phyloP scores from a whole-genome alignment of 2,888 invertebrate genomes.

The Theretra japonica region DNA sequence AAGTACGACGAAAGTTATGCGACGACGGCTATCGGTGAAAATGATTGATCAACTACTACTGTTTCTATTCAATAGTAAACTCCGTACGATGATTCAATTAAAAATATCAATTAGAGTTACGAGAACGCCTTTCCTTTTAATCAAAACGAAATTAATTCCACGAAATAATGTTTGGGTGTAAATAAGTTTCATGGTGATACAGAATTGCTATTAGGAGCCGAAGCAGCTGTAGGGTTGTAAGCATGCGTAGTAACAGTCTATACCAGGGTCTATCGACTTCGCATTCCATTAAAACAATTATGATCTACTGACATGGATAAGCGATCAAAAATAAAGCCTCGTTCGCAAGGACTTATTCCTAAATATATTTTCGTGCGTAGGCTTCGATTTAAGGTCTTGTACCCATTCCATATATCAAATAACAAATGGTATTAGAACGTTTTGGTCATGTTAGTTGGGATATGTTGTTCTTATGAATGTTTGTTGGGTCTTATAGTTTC shows the following conservation, averaged over 20 bases:
- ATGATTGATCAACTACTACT: conserved; percentile 62
- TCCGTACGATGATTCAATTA: conserved; percentile 54
- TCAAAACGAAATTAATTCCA: conserved; percentile 35
- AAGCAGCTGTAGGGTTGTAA: neutral
- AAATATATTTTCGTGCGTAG: conserved; percentile 21
- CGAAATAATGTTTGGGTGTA: conserved; percentile 22
- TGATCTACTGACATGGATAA: neutral
- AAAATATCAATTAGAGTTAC: conserved; percentile 46
- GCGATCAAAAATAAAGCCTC: conserved; percentile 14
- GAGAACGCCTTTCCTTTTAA: conserved; percentile 50
- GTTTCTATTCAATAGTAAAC: conserved; percentile 50
- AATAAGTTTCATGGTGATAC: conserved; percentile 21
- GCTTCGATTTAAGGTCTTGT: conserved; percentile 4
- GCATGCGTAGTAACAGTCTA: neutral
- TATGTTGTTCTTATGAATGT: neutral
- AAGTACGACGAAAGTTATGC: conserved; percentile 61
- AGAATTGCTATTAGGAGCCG: neutral
- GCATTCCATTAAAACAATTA: conserved; percentile 15
- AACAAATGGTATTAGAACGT: neutral
- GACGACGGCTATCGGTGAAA: conserved; percentile 51
- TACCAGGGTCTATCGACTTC: conserved; percentile 7
- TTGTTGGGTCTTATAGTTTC: neutral
- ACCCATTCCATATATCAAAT: neutral
- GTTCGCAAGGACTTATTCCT: conserved; percentile 20
- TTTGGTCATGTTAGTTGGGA: neutral